phyloP scores from a whole-genome alignment of 2,888 invertebrate genomes.

The Agriopis marginaria region DNA sequence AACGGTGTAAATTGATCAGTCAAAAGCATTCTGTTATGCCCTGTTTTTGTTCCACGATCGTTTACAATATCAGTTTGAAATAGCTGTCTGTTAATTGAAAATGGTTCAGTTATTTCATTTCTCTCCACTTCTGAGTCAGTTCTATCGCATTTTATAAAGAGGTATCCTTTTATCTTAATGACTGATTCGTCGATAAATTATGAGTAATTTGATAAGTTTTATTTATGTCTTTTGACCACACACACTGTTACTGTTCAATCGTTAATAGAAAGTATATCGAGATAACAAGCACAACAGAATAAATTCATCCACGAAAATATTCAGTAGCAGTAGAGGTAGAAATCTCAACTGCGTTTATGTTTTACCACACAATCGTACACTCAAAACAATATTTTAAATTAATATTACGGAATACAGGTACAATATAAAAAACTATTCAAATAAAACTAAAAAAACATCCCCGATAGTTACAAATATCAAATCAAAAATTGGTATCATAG shows the following conservation, averaged over 20 bases:
- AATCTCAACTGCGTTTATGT: not conserved
- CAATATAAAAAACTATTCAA: not conserved
- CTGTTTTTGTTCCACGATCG: constrained; percentile 46
- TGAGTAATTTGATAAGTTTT: constrained; percentile 40
- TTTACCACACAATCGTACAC: not conserved
- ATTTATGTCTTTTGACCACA: constrained; percentile 38
- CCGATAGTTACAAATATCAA: no score
- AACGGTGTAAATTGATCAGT: constrained; percentile 56
- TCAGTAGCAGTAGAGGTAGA: not conserved
- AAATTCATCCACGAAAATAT: constrained; percentile 2
- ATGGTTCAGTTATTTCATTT: constrained; percentile 31
- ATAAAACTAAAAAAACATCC: no score
- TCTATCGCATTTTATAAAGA: constrained; percentile 2
- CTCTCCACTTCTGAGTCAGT: constrained; percentile 7
- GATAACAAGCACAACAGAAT: constrained; percentile 14
- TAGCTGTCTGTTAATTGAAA: constrained; percentile 40
- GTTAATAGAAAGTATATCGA: constrained; percentile 16
- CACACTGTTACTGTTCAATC: constrained; percentile 14
- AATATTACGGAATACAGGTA: not conserved
- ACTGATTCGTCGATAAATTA: constrained; percentile 42
- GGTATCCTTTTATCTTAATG: constrained; percentile 25
- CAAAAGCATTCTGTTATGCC: constrained; percentile 57
- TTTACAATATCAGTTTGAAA: constrained; percentile 34
- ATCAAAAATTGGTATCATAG: no score
- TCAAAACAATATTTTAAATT: not conserved